phyloP scores from a whole-genome alignment of 2,797 vertebrate species.

The Neostethus bicornis region DNA sequence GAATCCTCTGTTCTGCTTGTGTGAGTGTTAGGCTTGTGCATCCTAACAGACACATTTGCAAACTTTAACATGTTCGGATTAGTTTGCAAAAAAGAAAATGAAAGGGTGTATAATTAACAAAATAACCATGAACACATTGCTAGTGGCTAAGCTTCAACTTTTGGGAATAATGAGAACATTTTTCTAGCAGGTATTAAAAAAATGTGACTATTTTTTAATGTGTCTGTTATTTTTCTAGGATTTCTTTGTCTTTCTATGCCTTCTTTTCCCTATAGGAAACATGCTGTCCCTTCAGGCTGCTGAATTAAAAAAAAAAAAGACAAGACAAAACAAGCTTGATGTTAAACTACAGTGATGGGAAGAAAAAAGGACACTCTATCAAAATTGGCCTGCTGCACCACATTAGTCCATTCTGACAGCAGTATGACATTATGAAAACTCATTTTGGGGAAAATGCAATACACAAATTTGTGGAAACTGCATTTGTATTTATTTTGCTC shows the following conservation, averaged over 20 bases:
- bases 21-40: conserved; percentile 23
- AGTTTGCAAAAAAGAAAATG: conserved; percentile 43
- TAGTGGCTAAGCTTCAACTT: conserved; percentile 27
- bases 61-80: conserved; percentile 53
- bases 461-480: conserved; percentile 27
- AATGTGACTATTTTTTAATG: conserved; percentile 30
- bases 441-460: conserved; percentile 22
- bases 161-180: conserved; percentile 32
- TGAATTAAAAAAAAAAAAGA: conserved; percentile 41
- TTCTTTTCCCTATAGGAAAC: conserved; percentile 50
- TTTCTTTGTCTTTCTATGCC: conserved; percentile 8
- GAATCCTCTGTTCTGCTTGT: conserved; percentile 64
- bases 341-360: conserved; percentile 47
- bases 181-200: conserved; percentile 54
- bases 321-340: conserved; percentile 32
- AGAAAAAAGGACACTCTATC: conserved; percentile 37
- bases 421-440: conserved; percentile 25
- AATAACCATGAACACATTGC: conserved; percentile 34
- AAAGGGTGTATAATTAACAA: conserved; percentile 35
- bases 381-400: conserved; percentile 43
- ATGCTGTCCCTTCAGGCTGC: conserved; percentile 51
- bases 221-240: conserved; percentile 2
- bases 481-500: conserved; percentile 14
- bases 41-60: conserved; percentile 40
- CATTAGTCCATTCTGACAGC: conserved; percentile 32